phyloP scores from a whole-genome alignment of 2,797 vertebrate species.

The Percopsis omiscomaycus region DNA sequence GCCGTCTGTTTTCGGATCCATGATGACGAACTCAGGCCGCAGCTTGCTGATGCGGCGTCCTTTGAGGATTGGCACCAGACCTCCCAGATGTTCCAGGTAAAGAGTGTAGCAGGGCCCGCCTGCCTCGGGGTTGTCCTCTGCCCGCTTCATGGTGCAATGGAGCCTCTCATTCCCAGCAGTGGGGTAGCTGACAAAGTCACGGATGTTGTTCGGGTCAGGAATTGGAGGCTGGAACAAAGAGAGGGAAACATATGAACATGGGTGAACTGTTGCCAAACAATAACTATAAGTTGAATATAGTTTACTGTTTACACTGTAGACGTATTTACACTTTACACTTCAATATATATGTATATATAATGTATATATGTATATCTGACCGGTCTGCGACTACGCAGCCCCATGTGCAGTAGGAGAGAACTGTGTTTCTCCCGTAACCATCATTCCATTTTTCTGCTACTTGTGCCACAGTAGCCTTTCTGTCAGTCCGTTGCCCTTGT shows the following conservation, averaged over 20 bases:
- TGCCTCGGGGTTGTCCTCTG: constrained; percentile 93
- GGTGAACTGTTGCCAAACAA: constrained; percentile 14
- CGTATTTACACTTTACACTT: too few species aligned
- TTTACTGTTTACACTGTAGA: too few species aligned
- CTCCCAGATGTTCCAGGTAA: constrained; percentile 95
- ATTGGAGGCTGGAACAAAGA: constrained; percentile 89
- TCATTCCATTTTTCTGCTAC: too few species aligned
- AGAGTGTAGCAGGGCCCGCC: constrained; percentile 97
- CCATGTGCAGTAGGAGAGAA: too few species aligned
- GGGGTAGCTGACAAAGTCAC: constrained; percentile 99
- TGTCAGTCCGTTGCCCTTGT: too few species aligned
- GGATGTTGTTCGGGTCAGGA: constrained; percentile 98
- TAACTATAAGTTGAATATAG: too few species aligned
- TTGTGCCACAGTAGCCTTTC: too few species aligned
- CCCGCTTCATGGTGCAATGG: constrained; percentile 98
- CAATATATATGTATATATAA: too few species aligned
- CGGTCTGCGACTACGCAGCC: too few species aligned
- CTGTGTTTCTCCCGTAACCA: too few species aligned
- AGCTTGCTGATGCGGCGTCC: constrained; percentile 96
- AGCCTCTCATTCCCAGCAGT: constrained; percentile 93
- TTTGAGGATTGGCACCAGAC: constrained; percentile 96
- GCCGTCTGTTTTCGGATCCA: constrained; percentile 95
- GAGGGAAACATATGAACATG: constrained; percentile 41
- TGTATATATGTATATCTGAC: too few species aligned
- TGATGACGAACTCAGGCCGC: constrained; percentile 96